phyloP scores from a whole-genome alignment of 2,797 vertebrate genomes.

The Phrynocephalus guinanensis region DNA sequence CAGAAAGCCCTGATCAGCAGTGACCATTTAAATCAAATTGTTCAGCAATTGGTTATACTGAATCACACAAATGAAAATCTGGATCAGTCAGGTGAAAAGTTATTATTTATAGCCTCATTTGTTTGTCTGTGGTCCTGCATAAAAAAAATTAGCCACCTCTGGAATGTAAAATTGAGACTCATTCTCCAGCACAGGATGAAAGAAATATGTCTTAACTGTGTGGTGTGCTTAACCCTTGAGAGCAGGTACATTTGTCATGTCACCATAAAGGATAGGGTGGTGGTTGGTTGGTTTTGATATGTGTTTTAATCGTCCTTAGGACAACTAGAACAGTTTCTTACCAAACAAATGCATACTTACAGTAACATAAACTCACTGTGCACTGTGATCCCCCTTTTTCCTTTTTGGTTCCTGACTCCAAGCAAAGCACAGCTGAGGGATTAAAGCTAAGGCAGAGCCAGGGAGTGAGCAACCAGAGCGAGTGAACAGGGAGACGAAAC shows the following conservation, averaged over 20 bases:
- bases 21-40: slow-evolving; percentile 45
- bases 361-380: slow-evolving; percentile 12
- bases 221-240: slow-evolving; percentile 42
- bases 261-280: not conserved
- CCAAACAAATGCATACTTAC: slow-evolving; percentile 37
- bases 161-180: slow-evolving; percentile 29
- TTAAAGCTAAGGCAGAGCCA: too few species aligned
- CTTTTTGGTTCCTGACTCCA: not conserved
- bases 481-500: too few species aligned
- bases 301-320: slow-evolving; percentile 15
- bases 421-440: too few species aligned
- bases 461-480: too few species aligned
- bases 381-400: not conserved
- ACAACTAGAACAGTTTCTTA: slow-evolving; percentile 15
- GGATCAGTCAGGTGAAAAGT: slow-evolving; percentile 23
- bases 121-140: slow-evolving; percentile 41
- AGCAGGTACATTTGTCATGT: slow-evolving; percentile 11
- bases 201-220: slow-evolving; percentile 34
- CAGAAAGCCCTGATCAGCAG: slow-evolving; percentile 30
- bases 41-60: slow-evolving; percentile 50
- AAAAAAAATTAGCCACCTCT: slow-evolving; percentile 29
- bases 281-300: not conserved
- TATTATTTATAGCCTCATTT: slow-evolving; percentile 57
- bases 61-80: slow-evolving; percentile 46
- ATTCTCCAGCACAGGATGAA: slow-evolving; percentile 25